Evolutionary conservation across 2,797 vertebrate genomes (phyloP).

Genomic region (Falco columbarius): DNA sequence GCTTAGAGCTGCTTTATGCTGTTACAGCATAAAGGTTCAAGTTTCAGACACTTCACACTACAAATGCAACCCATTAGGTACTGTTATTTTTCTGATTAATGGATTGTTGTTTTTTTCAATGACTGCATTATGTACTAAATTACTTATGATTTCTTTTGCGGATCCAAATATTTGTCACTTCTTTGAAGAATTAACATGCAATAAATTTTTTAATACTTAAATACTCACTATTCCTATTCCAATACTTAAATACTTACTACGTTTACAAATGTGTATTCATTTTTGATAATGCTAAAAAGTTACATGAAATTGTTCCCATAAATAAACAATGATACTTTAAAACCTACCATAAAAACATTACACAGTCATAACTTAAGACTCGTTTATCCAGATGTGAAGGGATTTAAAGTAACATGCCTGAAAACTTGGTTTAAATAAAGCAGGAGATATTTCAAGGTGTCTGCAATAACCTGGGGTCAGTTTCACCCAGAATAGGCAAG

Average conservation of each 20-base stretch:
- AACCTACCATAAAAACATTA: background rate
- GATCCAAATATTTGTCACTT: background rate
- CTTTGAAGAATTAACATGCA: background rate
- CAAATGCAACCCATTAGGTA: background rate
- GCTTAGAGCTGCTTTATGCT: background rate
- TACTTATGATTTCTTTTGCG: background rate
- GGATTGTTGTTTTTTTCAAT: background rate
- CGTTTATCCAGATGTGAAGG: background rate
- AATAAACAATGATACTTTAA: background rate
- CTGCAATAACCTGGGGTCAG: background rate
- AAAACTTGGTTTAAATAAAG: background rate
- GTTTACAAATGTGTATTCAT: background rate
- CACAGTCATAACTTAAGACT: background rate
- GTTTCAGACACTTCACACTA: background rate
- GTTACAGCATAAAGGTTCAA: background rate
- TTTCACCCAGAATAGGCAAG: background rate
- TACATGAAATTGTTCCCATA: background rate
- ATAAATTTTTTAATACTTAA: background rate
- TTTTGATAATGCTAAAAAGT: background rate
- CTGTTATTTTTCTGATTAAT: background rate
- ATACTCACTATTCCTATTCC: background rate
- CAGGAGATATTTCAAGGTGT: background rate
- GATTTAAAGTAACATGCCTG: background rate
- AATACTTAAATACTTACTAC: background rate
- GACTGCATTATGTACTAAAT: background rate